Base-by-base conservation (phyloP, 2,113 vertebrate species). In the Nannobrachium achirus region DNA sequence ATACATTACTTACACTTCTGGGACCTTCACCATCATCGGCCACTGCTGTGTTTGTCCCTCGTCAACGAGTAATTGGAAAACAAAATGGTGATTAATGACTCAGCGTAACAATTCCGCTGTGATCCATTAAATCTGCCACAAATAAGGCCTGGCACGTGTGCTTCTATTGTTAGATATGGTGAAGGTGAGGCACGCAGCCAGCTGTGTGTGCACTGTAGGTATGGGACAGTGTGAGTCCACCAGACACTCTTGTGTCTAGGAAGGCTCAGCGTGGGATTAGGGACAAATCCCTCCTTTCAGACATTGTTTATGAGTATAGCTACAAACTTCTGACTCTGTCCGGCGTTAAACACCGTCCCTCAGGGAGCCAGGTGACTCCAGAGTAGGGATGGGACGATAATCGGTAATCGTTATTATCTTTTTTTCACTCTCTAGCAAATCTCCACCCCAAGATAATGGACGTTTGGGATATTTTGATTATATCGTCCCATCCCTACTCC, bases 231-330 rank as follows among this genome's bases (percentile, higher is more conserved):
- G 69, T 79, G 38, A 56, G 59, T 67, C 70, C 62, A 73, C 40
- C 74, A 83, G 84, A 88, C 73, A 73, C 66, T 33, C 68, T n/a
- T 60, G 55, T 57, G 79, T 80, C 85, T 79, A 60, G 66, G 42
- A 71, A 61, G 76, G 81, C 84, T 87, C 80, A 84, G 66, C 81
- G 72, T 40, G 46, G 67, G 76, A 81, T 81, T 78, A 81, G 2
- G 1, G 49, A 74, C 71, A 83, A 79, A 87, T 76, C 71, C 73
- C 44, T 81, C 56, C 50, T 40, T 71, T 65, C 44, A 82, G 70
- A 73, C 67, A 38, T 71, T 59, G 69, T 62, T 80, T 82, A 77
- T 57, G 67, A 76, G 49, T 52, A n/a, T n/a, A 63, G 59, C 61
- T n/a, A 19, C 53, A 63, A 75, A 82, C 64, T 48, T 56, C 14